Conservation (phyloP, 2,797 vertebrate species). For the Mionectes olivaceus region DNA sequence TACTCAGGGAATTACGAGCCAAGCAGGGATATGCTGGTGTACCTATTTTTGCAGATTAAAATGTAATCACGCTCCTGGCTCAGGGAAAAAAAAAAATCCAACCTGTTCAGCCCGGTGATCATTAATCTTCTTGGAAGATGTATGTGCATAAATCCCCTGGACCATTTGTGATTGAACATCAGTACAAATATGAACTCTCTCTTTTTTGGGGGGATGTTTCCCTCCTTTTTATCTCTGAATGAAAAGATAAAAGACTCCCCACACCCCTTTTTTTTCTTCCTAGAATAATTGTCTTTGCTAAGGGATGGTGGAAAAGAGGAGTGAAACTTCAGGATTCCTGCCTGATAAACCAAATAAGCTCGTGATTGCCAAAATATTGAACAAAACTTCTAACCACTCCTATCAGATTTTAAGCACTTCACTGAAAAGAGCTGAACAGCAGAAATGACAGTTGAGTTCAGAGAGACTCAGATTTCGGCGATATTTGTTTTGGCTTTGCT, state of each 20-base stretch:
- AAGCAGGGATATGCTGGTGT: neutral
- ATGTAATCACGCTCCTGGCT: constrained; percentile 10
- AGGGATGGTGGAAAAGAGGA: neutral
- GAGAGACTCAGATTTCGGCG: neutral
- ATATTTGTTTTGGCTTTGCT: neutral
- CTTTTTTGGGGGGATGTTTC: neutral
- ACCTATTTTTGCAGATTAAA: constrained; percentile 25
- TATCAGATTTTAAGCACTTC: neutral
- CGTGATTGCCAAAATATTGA: neutral
- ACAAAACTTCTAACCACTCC: neutral
- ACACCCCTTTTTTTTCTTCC: fast-evolving
- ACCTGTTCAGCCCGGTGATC: neutral
- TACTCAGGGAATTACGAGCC: neutral
- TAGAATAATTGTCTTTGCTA: neutral
- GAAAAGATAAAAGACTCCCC: neutral
- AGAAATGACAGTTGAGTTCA: neutral
- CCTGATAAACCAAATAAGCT: neutral
- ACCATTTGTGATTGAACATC: neutral
- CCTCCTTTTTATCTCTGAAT: neutral
- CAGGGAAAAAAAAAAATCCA: neutral
- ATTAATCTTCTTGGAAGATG: neutral
- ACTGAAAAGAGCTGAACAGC: neutral
- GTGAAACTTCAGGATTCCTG: neutral
- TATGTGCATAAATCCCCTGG: neutral
- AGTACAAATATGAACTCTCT: neutral